Base-by-base conservation (phyloP, 1,140 invertebrate species). In the Aphaenogaster ashmeadi region DNA sequence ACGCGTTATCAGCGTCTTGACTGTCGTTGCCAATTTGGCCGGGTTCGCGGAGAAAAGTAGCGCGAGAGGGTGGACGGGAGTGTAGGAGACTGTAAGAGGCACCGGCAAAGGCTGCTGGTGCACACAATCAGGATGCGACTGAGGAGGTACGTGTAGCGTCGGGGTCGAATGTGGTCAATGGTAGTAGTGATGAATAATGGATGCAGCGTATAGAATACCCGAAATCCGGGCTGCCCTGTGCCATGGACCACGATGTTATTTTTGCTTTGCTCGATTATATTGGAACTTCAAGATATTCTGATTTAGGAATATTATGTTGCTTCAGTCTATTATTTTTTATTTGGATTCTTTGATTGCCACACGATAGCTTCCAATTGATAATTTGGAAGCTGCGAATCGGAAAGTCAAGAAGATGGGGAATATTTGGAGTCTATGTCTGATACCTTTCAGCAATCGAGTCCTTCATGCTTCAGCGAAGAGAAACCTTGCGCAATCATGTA, bases 111-210 rank as follows among this genome's bases (percentile, higher is more conserved):
- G 81, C 84, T 66, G 67, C 66, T 84, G 88, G 79, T 80, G 80
- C 67, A 60, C 86, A 84, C 87, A 75, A 74, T 91, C 89, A 91
- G 89, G 87, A 94, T 94, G 93, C 92, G 86, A 91, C 79, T 88
- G 78, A 92, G 86, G 90, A 94, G 93, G 93, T 94, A 94, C 79
- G 93, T 92, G 89, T 87, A 64, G 44, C 38, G 71, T 71, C 54
- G 62, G 13, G 62, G 13, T 69, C 81, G 78, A 74, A 90, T 60
- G 21, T 41, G 69, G 44, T 52, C 84, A 93, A 93, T 92, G 89
- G 91, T 93, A 90, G 91, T 88, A 92, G 90, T 90, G 66, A 78
- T 90, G 66, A 78, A 84, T 88, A 80, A 88, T 27, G 36, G n/a
- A 62, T 38, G 66, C 62, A 18, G 38, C 27, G 11, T 3, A 21